Evolutionary conservation across 2,888 invertebrate species (phyloP).

Genomic region (Steromphala cineraria): DNA sequence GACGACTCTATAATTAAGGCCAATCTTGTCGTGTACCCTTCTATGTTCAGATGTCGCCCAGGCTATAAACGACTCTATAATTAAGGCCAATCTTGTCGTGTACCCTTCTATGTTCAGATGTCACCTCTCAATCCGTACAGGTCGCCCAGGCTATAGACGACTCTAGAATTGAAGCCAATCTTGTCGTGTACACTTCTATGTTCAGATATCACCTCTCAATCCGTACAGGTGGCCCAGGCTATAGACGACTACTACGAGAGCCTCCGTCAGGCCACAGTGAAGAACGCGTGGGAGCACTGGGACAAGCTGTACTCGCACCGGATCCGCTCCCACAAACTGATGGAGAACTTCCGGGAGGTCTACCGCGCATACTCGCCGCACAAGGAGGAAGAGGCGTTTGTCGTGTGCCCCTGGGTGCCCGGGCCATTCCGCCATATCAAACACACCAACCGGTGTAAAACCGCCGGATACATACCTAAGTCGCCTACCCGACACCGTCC

Average conservation of each 20-base stretch:
- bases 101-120: no score
- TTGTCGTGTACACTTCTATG: no score
- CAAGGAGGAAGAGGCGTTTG: constrained; percentile 58
- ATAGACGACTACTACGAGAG: constrained; percentile 51
- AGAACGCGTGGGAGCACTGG: constrained; percentile 58
- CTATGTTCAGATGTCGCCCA: no score
- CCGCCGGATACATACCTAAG: background rate
- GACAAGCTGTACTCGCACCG: constrained; percentile 50
- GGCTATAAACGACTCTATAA: no score
- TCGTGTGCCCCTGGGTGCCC: constrained; percentile 64
- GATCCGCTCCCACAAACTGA: constrained; percentile 49
- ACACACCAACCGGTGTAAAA: background rate
- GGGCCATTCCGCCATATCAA: constrained; percentile 46
- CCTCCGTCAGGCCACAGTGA: constrained; percentile 48
- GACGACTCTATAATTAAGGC: no score
- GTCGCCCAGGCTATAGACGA: no score
- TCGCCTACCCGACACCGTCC: background rate
- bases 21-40: no score
- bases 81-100: no score
- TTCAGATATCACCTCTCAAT: no score
- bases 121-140: no score
- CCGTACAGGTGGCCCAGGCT: constrained; percentile 45
- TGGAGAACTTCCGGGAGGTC: constrained; percentile 52
- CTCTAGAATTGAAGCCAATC: no score
- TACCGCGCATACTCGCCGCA: constrained; percentile 63